Base-by-base conservation (phyloP, 2,113 vertebrate genomes). In the Laticauda colubrina region DNA sequence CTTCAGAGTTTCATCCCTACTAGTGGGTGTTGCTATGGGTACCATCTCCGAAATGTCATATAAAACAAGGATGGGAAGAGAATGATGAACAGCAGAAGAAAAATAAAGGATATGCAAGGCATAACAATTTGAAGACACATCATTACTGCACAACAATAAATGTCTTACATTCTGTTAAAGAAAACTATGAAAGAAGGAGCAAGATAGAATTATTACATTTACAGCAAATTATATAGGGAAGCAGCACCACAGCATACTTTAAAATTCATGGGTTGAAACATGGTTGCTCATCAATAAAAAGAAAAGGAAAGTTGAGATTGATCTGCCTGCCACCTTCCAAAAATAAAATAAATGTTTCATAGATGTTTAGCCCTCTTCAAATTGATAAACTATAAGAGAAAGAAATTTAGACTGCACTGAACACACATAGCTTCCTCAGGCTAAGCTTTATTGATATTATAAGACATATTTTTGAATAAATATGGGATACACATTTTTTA, bases 21-120 rank as follows among this genome's bases (percentile, higher is more conserved):
- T 57, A 91, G 94, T 94, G 94, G 96, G 93, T 96, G 97, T 97
- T 98, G 97, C 97, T 96, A 98, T 98, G 97, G 97, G 98, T 96
- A 97, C 97, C 97, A 96, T 95, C 95, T 96, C 95, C 91, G 95
- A 97, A 95, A 92, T 97, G 97, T 98, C 97, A 98, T 85, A 91
- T 95, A 43, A 85, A 90, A 93, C 23, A 86, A 89, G 91, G 45
- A 96, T 95, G 93, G 93, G 92, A 94, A 94, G 89, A 96, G 85
- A 95, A 94, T 94, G 95, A 95, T 94, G 95, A 97, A 95, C 93
- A 97, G 94, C 90, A 95, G 92, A 96, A 94, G 88, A 88, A 95
- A 81, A 96, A 96, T 93, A 94, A 94, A 96, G 39, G 90, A 88
- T 95, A 90, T 91, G 81, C 92, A 94, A 5, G 34, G 94, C 89